Base-by-base conservation (phyloP, 37 sponge, comb jelly and placozoan species). In the Eunapius fragilis region DNA sequence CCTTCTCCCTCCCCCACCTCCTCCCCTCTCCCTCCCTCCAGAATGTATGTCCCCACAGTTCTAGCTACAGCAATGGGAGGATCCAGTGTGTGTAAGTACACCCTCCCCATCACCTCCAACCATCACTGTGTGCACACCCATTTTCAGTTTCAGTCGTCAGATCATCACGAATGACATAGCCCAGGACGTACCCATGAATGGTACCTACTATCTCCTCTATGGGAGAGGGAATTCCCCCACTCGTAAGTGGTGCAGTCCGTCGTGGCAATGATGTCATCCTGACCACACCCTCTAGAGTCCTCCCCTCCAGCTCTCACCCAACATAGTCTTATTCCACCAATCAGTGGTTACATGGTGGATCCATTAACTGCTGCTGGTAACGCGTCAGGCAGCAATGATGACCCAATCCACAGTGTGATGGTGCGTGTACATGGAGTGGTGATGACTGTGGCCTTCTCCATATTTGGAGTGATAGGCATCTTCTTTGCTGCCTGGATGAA, bases 1-100 rank as follows among this genome's bases (percentile, higher is more conserved):
- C 58, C 58, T 19, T 58, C 58, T 17, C 1, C 14, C 30, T n/a
- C 25, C 79, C 79, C n/a, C 5, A 58, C 79, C 79, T 37, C 79
- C 79, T 28, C 27, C 79, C 74, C 74, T 71, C 74, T 24, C 74
- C 22, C 74, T 72, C 74, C 32, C 74, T 72, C 1, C 32, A 58
- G 58, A 58, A 58, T 58, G 58, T 58, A 11, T 58, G 58, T 11
- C 58, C 58, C 14, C 58, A 58, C 58, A 58, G 58, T 58, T 12
- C 58, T 58, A 58, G 58, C 58, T 58, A 58, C 58, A 58, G 58
- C 58, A 58, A 11, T 58, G 58, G 58, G 58, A 58, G 58, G 58
- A 58, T 58, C 58, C 58, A 58, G 58, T 58, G 58, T 58, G 58
- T 58, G 58, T 58, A 58, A 58, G 58, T 58, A 58, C 19, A 58